Base-by-base conservation (phyloP, 2,797 vertebrate species). In the Danio tinwini region DNA sequence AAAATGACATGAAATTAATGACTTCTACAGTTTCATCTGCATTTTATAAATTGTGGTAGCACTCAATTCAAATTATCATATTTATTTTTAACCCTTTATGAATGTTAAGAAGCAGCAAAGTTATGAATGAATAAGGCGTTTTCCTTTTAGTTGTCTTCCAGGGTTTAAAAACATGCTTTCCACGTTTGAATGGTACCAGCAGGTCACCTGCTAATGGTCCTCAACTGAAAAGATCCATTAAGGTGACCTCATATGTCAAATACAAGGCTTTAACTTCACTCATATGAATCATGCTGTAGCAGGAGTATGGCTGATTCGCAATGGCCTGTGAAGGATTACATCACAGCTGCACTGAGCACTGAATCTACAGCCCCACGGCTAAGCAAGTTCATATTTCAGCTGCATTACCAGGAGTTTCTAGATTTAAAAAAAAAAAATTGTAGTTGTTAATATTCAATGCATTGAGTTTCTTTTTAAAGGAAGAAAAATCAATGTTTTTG, bases 321-420 rank as follows among this genome's bases (percentile, higher is more conserved):
- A 65, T 11, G 9, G 53, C 29, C 44, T 59, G 16, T 56, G 53
- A 53, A 67, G 52, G 16, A 58, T 67, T 76, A 37, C 64, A 78
- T 78, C 76, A 78, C 55, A 61, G 21, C 52, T 47, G 74, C 0
- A 2, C 29, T 65, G 10, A 45, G 63, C 10, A 2, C 6, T 77
- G n/a, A 59, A 77, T 69, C 19, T 59, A 69, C 10, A 56, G 40
- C 52, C 40, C 62, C 6, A 7, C 17, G 52, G 69, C 37, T 72
- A 56, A 72, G 55, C 55, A 73, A 56, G 13, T 11, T 73, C 13
- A 37, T 45, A 72, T 45, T 37, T 73, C 6, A 58, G n/a, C 40
- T 58, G 39, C 1, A 0, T 3, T 29, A 11, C 52, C 5, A 52
- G 11, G 10, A 52, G 29, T 29, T 29, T 29, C 29, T 1, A 29